Evolutionary conservation across 2,888 invertebrate genomes (phyloP).

Genomic region (Temnothorax rugatulus): DNA sequence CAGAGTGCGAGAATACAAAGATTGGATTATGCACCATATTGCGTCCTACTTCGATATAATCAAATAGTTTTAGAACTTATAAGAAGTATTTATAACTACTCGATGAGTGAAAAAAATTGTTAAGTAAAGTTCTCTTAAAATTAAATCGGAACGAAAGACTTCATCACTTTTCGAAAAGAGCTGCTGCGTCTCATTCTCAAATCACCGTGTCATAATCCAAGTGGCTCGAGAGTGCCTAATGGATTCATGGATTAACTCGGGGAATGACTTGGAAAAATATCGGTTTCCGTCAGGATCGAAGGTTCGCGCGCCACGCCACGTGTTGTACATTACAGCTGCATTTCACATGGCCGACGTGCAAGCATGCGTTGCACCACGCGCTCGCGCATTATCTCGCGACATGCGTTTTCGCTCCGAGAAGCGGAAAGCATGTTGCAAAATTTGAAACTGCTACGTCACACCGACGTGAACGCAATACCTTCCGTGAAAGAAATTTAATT

Average conservation of each 20-base stretch:
- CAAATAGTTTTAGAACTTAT: not conserved
- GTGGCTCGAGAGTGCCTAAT: conserved; percentile 12
- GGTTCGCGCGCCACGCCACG: conserved; percentile 60
- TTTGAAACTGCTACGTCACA: conserved; percentile 38
- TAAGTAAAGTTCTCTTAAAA: not conserved
- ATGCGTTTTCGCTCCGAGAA: conserved; percentile 33
- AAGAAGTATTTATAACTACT: not conserved
- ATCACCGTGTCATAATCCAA: conserved; percentile 15
- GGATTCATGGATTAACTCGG: conserved; percentile 29
- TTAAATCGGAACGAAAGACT: not conserved
- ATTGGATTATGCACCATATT: not conserved
- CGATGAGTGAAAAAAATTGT: not conserved
- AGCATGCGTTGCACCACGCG: conserved; percentile 61
- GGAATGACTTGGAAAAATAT: conserved; percentile 50
- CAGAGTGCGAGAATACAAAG: not conserved
- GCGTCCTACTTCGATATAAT: not conserved
- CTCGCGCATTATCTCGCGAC: conserved; percentile 57
- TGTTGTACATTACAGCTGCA: conserved; percentile 71
- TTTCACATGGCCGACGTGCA: conserved; percentile 70
- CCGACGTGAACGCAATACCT: conserved; percentile 7
- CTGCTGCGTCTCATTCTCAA: not conserved
- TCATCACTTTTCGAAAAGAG: not conserved
- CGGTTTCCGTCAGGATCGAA: conserved; percentile 33
- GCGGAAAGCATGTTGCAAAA: conserved; percentile 39
- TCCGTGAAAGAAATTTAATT: conserved; percentile 33